Evolutionary conservation across 2,797 vertebrate species (phyloP).

Genomic region (Semaprochilodus insignis): DNA sequence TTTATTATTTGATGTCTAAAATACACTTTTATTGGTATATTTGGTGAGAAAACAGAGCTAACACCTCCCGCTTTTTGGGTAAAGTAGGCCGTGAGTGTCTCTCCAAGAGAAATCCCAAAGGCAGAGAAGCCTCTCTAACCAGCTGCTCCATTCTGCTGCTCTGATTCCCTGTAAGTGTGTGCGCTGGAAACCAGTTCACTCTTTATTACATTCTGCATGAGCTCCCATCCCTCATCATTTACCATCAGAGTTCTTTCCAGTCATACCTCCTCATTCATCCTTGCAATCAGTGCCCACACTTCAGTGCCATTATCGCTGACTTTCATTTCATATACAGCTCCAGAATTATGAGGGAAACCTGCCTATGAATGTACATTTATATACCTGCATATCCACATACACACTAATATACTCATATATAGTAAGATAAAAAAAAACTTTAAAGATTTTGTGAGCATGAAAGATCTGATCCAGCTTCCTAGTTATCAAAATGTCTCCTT

Average conservation of each 20-base stretch:
- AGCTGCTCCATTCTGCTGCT: conserved; percentile 53
- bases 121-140: conserved; percentile 44
- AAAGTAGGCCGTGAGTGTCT: conserved; percentile 54
- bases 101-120: conserved; percentile 55
- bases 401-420: not conserved
- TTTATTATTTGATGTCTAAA: not conserved
- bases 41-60: not conserved
- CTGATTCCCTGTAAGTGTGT: conserved; percentile 46
- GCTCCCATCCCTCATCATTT: not conserved
- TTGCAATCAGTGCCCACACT: not conserved
- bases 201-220: conserved; percentile 6
- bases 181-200: conserved; percentile 3
- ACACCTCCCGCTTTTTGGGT: conserved; percentile 51
- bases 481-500: not conserved
- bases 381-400: not conserved
- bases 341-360: not conserved
- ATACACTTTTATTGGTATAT: not conserved
- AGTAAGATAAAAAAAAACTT: not conserved
- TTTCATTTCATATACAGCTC: not conserved
- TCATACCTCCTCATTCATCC: conserved; percentile 2
- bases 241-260: not conserved
- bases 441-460: not conserved
- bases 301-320: not conserved
- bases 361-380: not conserved
- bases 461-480: no score